Evolutionary conservation across 2,797 vertebrate genomes (phyloP).

Genomic region (Scolopax bukidnonensis): DNA sequence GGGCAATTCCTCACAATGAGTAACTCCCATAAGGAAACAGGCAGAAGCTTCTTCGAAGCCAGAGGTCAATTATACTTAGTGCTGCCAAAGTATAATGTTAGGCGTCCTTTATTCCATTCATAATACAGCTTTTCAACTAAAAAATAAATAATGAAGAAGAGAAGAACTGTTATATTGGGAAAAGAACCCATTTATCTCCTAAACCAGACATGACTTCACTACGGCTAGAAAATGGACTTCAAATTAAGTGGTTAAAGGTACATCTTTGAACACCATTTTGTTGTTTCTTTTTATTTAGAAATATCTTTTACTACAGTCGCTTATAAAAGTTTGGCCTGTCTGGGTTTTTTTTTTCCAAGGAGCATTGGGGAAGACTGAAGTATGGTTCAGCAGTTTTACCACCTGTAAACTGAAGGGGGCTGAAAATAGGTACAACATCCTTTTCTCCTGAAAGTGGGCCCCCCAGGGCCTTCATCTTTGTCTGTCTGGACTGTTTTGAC

Average conservation of each 20-base stretch:
- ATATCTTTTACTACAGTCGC: not conserved
- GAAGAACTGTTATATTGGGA: not conserved
- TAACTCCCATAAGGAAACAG: not conserved
- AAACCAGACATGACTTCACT: not conserved
- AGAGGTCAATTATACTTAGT: not conserved
- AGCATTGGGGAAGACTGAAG: not conserved
- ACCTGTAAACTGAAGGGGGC: not conserved
- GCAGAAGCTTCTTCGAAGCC: not conserved
- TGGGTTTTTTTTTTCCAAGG: accelerated
- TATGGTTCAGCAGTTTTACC: not conserved
- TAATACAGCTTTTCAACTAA: not conserved
- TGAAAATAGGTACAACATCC: not conserved
- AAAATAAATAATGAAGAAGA: not conserved
- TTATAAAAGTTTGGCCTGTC: not conserved
- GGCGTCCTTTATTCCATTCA: not conserved
- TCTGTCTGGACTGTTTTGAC: not conserved
- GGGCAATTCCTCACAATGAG: not conserved
- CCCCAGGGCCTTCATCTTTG: not conserved
- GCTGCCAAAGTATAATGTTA: not conserved
- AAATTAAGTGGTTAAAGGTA: not conserved
- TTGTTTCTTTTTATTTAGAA: not conserved
- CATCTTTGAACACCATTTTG: not conserved
- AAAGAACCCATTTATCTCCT: not conserved
- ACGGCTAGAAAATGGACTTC: not conserved
- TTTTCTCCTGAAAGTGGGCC: not conserved